Percentiles rank a stretch among this genome's conserved stretches.
phyloP scores from a whole-genome alignment of 2,888 invertebrate genomes.

The Lissonota sp. region DNA sequence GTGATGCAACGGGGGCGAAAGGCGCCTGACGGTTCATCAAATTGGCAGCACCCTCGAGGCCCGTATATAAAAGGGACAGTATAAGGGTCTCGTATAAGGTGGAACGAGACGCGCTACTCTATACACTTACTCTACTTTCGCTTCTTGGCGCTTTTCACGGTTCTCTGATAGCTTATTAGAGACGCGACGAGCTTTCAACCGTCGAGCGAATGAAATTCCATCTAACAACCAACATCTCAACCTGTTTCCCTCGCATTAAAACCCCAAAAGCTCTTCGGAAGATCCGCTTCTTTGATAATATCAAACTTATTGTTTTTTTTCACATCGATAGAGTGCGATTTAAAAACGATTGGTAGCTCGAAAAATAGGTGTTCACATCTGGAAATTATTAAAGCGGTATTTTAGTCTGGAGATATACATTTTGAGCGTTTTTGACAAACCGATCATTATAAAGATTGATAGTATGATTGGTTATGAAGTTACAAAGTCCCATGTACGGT shows the following conservation, averaged over 20 bases:
- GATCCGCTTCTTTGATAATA: conserved; percentile 23
- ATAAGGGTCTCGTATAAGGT: neutral
- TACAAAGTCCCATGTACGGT: too few relatives aligned
- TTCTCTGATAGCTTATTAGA: conserved; percentile 78
- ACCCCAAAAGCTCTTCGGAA: conserved; percentile 19
- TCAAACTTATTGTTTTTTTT: too few relatives aligned
- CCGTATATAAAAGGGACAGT: conserved; percentile 74
- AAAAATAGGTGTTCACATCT: too few relatives aligned
- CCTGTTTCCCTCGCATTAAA: conserved; percentile 38
- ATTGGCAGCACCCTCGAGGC: conserved; percentile 73
- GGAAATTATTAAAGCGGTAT: too few relatives aligned
- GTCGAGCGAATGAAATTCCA: conserved; percentile 73
- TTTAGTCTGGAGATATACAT: too few relatives aligned
- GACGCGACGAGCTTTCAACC: conserved; percentile 77
- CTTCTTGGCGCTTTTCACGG: conserved; percentile 47
- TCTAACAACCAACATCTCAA: conserved; percentile 65
- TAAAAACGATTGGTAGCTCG: too few relatives aligned
- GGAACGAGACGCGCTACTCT: conserved; percentile 11
- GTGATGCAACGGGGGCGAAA: conserved; percentile 25
- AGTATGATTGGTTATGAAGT: too few relatives aligned
- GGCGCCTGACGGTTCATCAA: conserved; percentile 79
- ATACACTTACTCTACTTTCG: conserved; percentile 36
- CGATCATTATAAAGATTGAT: too few relatives aligned
- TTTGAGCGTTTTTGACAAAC: too few relatives aligned
- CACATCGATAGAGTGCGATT: too few relatives aligned